Evolutionary conservation across 2,797 vertebrate species (phyloP), one percentile per base, ranked within the genome.

Genomic region (Loriculus beryllinus): DNA sequence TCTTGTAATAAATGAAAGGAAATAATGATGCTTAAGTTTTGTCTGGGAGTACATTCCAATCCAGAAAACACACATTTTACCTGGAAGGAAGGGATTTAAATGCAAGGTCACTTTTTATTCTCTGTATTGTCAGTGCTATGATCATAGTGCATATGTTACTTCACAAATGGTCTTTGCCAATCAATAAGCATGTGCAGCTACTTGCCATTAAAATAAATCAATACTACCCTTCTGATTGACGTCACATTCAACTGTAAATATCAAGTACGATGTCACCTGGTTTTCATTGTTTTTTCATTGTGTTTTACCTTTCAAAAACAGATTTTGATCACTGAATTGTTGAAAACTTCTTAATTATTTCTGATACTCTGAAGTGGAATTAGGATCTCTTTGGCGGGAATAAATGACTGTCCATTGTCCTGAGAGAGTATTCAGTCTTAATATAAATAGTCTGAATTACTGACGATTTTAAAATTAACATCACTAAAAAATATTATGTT

Each of bases 201-300:
- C 95, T 97, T 97, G 96, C 95, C 96, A 93, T 97, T 98, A 97
- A 97, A 97, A 97, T 97, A 97, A 97, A 97, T 97, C 97, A 92
- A 71, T 85, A 80, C 92, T 93, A 82, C 79, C 65, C 78, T 96
- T 97, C 93, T 96, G 87, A 91, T 83, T 97, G 97, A 98, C 92
- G 79, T 98, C 97, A 98, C 85, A 97, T 93, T 90, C 94, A 97
- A 87, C 92, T 96, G 95, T 97, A 98, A 98, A 97, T 97, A 98
- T 97, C 95, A 97, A 97, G 94, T 96, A 96, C 97, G 77, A 80
- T 96, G 93, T 97, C 96, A 97, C 92, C 82, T 97, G 83, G 43
- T 95, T 97, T 97, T 97, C 96, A 94, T 92, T 91, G 59, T 87
- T 59, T 86, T 96, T 96, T 94, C 96, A 94, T 92, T 92, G 59